Evolutionary conservation across 2,113 vertebrate genomes (phyloP).

Genomic region (Clarias batrachus): DNA sequence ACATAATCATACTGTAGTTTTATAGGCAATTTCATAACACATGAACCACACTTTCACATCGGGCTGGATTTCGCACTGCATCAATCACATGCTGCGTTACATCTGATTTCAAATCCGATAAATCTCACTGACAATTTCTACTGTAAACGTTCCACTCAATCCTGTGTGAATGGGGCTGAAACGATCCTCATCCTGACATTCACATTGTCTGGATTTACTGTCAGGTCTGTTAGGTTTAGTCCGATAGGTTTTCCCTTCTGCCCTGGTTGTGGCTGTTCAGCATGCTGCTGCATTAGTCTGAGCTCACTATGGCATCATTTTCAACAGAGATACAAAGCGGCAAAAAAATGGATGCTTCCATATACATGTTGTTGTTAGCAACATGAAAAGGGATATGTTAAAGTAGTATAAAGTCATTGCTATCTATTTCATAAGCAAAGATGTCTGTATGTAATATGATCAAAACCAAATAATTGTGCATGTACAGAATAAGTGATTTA

Average conservation of each 20-base stretch:
- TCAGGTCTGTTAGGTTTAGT: not conserved
- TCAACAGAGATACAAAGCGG: not conserved
- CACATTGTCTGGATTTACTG: not conserved
- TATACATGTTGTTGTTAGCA: not conserved
- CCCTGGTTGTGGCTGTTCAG: not conserved
- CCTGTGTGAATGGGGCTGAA: not conserved
- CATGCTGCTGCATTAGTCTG: not conserved
- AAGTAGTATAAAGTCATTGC: not conserved
- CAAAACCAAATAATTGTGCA: not conserved
- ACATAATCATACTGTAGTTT: conserved; percentile 12
- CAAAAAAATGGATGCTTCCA: not conserved
- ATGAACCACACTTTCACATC: not conserved
- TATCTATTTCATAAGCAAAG: not conserved
- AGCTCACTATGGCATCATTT: not conserved
- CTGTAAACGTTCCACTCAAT: not conserved
- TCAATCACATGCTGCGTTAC: not conserved
- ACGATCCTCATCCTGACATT: not conserved
- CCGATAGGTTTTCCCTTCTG: not conserved
- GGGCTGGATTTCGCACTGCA: not conserved
- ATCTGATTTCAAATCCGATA: not conserved
- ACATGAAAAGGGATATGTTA: not conserved
- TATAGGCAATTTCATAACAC: not conserved
- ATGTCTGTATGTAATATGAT: not conserved
- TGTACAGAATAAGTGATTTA: not conserved
- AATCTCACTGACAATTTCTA: not conserved